Base-by-base conservation (phyloP, 2,113 vertebrate genomes). In the Rhynchomys soricoides region DNA sequence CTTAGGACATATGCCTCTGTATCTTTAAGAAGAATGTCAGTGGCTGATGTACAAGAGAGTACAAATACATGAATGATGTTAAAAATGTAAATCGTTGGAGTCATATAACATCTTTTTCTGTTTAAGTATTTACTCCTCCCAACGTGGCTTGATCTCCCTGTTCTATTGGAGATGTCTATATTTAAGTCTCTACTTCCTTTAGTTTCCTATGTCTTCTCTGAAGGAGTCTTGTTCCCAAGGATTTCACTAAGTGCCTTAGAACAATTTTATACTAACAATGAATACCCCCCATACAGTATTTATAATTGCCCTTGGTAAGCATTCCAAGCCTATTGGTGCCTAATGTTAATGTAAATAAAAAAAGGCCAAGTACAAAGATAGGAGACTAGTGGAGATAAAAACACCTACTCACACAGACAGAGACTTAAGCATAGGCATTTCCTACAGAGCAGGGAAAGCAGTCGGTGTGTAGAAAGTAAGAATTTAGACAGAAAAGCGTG, bases 1-100 rank as follows among this genome's bases (percentile, higher is more conserved):
- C 45, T 26, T 93, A 74, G 57, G n/a, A 96, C 94, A 91, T 19
- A 82, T 34, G n/a, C 15, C n/a, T 59, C 24, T 86, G 45, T 77
- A 21, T 40, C 68, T 22, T 62, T 87, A 29, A 70, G 19, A 24
- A 79, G 55, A 16, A 43, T 40, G 7, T 13, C n/a, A 71, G 68
- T 90, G 66, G n/a, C 70, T 86, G 16, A n/a, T 57, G 24, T 31
- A 71, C 3, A 59, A 31, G 11, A 89, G 50, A 59, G 0, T 24
- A 11, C 19, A 66, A 40, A 59, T 37, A 43, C 11, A 70, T 1
- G 3, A 86, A 57, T 29, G 52, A 68, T 24, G 81, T 13, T 45
- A 22, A 57, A 48, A 24, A 91, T 62, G 37, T 50, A 29, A 88
- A 22, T 43, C 71, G 43, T 74, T 74, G n/a, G 21, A 15, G 24